These are phyloP conservation scores for Dermatemys mawii DNA, from an alignment of 2,113 vertebrate genomes.

Conservation along the genomic window DNA sequence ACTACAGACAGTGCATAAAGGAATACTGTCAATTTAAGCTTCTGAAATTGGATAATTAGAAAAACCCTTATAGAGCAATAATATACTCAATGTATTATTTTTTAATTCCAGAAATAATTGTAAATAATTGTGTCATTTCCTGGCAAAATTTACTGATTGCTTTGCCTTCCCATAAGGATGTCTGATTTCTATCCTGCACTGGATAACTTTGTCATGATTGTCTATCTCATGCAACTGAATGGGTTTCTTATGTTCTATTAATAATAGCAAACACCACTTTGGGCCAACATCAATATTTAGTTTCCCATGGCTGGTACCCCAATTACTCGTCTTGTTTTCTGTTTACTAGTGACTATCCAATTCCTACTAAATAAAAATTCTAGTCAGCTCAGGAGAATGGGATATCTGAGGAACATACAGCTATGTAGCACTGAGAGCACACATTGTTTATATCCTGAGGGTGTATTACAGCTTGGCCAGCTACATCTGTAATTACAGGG, in stretches of 20 bases:
- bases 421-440: background rate
- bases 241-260: background rate
- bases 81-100: background rate
- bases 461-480: constrained; percentile 19
- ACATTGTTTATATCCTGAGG: background rate
- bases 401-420: background rate
- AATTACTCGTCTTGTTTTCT: background rate
- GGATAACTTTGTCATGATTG: background rate
- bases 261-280: background rate
- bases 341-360: background rate
- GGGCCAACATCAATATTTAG: background rate
- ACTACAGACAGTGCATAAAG: background rate
- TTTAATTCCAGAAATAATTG: background rate
- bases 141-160: background rate
- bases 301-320: background rate
- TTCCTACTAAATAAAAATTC: background rate
- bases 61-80: background rate
- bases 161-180: background rate
- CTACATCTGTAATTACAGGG: constrained; percentile 26
- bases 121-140: background rate
- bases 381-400: background rate
- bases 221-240: background rate
- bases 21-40: background rate
- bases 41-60: background rate
- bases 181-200: background rate